Evolutionary conservation across 2,888 invertebrate species (phyloP), one percentile per base, ranked within the genome.

Genomic region (Drosophila ustulata): DNA sequence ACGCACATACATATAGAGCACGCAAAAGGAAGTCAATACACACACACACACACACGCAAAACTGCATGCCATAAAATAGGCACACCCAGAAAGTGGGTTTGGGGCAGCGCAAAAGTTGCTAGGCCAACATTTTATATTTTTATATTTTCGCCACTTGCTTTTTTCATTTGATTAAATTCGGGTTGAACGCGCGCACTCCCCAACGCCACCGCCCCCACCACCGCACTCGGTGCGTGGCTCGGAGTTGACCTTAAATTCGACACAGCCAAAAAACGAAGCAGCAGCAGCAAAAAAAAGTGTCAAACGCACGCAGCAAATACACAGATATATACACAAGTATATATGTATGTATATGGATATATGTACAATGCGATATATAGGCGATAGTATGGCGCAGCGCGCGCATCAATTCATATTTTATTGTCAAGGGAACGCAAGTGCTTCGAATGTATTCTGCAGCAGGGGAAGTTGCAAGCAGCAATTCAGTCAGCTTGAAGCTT

Each of bases 321-420:
- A 63, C 18, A 28, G 7, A 51, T 43, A 50, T 39, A 62, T 37
- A 51, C 9, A 34, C 23, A n/a, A 25, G 43, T 32, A 28, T 30
- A 49, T 55, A 39, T 23, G 26, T n/a, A n/a, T 23, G 50, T 26
- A 52, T 30, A 56, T 18, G 11, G 45, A 51, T 55, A 41, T 11
- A 46, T n/a, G 30, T 49, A 39, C 50, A 62, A 5, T 43, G 25
- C 26, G 28, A 51, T 63, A 59, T 58, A 41, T 49, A 39, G 26
- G 34, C 23, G 46, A 59, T 68, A 67, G 51, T 57, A 64, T 63
- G 55, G 73, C 72, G 71, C 75, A 66, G 77, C 72, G 78, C 73
- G 75, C 75, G 77, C 80, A 78, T 78, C 82, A 82, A 80, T 80
- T 85, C 76, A 81, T 80, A 78, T 76, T 85, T 81, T 77, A 82